Conservation (phyloP, 2,888 invertebrate genomes). For the Germaria angustata region DNA sequence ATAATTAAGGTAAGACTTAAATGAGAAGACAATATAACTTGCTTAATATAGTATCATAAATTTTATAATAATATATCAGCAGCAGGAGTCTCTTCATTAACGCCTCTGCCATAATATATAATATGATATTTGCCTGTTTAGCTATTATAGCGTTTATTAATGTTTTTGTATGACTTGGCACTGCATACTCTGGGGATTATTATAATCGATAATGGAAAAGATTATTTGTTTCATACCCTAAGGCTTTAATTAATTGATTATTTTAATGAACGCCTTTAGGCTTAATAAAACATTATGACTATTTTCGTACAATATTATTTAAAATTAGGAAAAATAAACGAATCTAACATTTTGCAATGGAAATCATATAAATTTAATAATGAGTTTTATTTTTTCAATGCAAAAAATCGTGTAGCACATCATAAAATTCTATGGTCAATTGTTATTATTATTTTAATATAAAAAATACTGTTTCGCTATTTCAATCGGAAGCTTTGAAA, state of each 20-base stretch:
- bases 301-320: background rate
- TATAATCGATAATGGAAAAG: background rate
- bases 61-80: too few relatives aligned
- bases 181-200: slow-evolving; percentile 23
- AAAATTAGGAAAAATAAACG: background rate
- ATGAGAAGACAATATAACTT: too few relatives aligned
- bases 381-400: too few relatives aligned
- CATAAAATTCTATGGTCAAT: background rate
- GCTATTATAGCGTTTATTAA: background rate
- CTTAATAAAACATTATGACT: slow-evolving; percentile 14
- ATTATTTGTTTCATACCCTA: slow-evolving; percentile 13
- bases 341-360: too few relatives aligned
- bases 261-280: slow-evolving; percentile 42
- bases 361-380: background rate
- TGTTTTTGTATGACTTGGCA: slow-evolving; percentile 6
- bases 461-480: background rate
- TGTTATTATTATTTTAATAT: too few relatives aligned
- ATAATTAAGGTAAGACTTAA: too few relatives aligned
- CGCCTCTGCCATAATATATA: background rate
- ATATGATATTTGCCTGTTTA: background rate
- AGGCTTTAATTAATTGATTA: slow-evolving; percentile 51
- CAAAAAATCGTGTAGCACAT: too few relatives aligned
- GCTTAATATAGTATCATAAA: too few relatives aligned
- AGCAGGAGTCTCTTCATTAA: too few relatives aligned
- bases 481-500: slow-evolving; percentile 1